Evolutionary conservation across 2,797 vertebrate species (phyloP).

Genomic region (Taeniopygia guttata): DNA sequence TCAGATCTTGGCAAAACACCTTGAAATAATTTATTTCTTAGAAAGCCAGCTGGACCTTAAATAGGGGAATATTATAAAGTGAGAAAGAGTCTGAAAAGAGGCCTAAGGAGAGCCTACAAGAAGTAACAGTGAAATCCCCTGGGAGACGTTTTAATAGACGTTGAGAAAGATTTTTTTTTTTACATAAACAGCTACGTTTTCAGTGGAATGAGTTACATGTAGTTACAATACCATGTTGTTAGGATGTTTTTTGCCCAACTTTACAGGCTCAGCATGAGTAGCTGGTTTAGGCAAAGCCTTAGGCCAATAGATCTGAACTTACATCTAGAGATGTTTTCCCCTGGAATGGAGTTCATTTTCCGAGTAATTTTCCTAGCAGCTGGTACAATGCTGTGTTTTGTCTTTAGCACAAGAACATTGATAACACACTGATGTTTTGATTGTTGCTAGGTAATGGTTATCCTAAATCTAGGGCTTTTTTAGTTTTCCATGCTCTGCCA

Average conservation of each 20-base stretch:
- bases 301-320: neutral
- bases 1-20: neutral
- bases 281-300: neutral
- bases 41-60: neutral
- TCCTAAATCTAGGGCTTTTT: neutral
- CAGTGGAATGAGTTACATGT: neutral
- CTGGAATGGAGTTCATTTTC: neutral
- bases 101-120: neutral
- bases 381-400: neutral
- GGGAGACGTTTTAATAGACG: neutral
- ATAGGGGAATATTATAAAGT: neutral
- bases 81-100: slow-evolving; percentile 2
- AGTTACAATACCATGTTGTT: neutral
- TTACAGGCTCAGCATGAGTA: neutral
- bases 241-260: neutral
- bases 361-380: neutral
- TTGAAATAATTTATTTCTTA: neutral
- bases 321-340: accelerated
- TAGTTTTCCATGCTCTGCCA: neutral
- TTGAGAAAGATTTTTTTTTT: neutral
- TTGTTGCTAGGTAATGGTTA: neutral
- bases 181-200: neutral
- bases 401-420: neutral
- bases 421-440: neutral
- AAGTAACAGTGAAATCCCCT: neutral